These are phyloP conservation scores for Dolichopus griseipennis DNA, from an alignment of 2,888 invertebrate genomes.

Conservation along the genomic window DNA sequence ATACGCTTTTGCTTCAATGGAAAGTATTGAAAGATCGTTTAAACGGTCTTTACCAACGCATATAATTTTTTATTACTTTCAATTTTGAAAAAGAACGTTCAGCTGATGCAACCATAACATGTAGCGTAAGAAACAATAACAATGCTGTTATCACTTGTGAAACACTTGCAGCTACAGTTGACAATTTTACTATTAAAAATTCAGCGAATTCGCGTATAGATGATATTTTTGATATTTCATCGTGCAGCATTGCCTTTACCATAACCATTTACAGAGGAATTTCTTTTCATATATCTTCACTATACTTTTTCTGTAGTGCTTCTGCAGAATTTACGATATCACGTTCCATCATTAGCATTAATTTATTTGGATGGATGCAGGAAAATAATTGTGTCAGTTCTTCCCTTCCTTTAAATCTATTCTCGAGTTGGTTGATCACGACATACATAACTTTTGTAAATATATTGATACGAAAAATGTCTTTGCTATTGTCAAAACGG, in stretches of 20 bases:
- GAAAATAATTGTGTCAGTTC: background rate
- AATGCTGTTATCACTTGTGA: too few relatives aligned
- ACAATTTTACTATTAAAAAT: constrained; percentile 13
- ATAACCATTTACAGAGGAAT: constrained; percentile 11
- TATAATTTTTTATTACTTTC: too few relatives aligned
- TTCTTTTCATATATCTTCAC: constrained; percentile 8
- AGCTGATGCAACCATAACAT: too few relatives aligned
- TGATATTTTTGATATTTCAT: constrained; percentile 11
- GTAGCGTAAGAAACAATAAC: too few relatives aligned
- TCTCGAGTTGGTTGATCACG: constrained; percentile 12
- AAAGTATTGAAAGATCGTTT: too few relatives aligned
- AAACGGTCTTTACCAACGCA: too few relatives aligned
- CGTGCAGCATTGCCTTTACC: constrained; percentile 9
- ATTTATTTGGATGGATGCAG: background rate
- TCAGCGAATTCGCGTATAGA: constrained; percentile 12
- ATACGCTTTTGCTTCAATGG: too few relatives aligned
- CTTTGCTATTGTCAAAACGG: constrained; percentile 1
- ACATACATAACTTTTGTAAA: constrained; percentile 9
- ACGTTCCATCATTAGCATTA: too few relatives aligned
- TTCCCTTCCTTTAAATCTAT: constrained; percentile 10
- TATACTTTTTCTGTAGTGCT: constrained; percentile 11
- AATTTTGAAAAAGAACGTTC: too few relatives aligned
- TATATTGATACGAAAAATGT: too few relatives aligned
- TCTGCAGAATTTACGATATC: constrained; percentile 11
- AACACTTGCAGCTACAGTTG: too few relatives aligned